Evolutionary conservation across 1,140 invertebrate genomes (phyloP), one percentile per base, ranked within the genome.

Genomic region (Leucophenga varia): DNA sequence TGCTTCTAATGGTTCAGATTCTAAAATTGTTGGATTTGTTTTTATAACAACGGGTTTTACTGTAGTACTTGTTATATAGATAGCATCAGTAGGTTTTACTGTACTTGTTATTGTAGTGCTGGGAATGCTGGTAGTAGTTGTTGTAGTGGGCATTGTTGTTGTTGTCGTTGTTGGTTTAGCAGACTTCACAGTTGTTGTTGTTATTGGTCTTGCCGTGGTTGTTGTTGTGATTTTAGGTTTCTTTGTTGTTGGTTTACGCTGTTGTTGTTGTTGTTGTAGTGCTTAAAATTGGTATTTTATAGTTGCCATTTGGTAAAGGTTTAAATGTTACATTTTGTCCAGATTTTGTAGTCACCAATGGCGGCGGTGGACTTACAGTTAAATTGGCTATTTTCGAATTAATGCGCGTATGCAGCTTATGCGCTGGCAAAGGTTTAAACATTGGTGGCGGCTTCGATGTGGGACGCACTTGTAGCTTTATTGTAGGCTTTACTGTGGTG

Each of bases 21-120:
- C 64, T 81, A 84, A 49, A 30, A 72, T 72, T 19, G 39, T 72
- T 5, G 69, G 72, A 41, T 74, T 74, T 0, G 72, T 72, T 45
- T 74, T 61, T n/a, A 74, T 74, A 13, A 65, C 43, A 17, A 72
- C 34, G 0, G 72, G 70, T 6, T 43, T 61, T 10, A 35, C 31
- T 1, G 38, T 37, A 4, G 17, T 34, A 2, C 16, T 44, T 6
- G 49, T 43, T n/a, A 45, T 43, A 25, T 25, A 25, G 10, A 25
- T 10, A 25, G 22, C 22, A 14, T n/a, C 22, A 9, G 42, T 51
- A 28, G 25, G 48, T 13, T 42, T 52, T 1, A 51, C 58, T 6
- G 54, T 54, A 18, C 20, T 67, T 10, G 43, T 39, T 18, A n/a
- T 34, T 16, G 41, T 44, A 3, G 41, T 44, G 17, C 31, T 43